Evolutionary conservation across 2,113 vertebrate genomes (phyloP).

Genomic region (Tretioscincus oriximinensis): DNA sequence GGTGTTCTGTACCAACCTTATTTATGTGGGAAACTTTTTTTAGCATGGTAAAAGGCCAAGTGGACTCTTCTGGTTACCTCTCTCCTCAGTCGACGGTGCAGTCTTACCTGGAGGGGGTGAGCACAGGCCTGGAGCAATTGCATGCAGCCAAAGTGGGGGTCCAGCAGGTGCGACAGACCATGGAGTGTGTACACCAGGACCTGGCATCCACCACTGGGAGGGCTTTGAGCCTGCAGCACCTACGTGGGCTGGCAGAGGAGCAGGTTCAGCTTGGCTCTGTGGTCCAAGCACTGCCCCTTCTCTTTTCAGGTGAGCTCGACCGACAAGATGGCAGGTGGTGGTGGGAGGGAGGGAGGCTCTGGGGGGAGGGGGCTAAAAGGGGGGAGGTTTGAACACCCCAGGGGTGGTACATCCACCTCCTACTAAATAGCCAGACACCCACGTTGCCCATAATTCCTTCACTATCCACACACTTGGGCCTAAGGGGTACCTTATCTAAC

Average conservation of each 20-base stretch:
- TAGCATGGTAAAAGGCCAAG: no score
- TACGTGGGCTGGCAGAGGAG: slow-evolving; percentile 73
- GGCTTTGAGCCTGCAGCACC: slow-evolving; percentile 71
- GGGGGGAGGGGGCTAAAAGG: no score
- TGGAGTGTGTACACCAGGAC: slow-evolving; percentile 73
- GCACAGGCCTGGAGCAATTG: slow-evolving; percentile 85
- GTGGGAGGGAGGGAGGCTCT: no score
- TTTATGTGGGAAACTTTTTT: no score
- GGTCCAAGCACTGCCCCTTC: slow-evolving; percentile 85
- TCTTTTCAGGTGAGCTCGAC: slow-evolving; percentile 82
- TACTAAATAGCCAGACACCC: no score
- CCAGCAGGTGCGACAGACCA: slow-evolving; percentile 71
- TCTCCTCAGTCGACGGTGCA: slow-evolving; percentile 85
- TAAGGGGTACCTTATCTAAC: no score
- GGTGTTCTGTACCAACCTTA: no score
- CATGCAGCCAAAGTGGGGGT: slow-evolving; percentile 75
- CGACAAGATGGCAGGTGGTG: no score
- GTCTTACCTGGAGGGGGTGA: slow-evolving; percentile 92
- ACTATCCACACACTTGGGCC: no score
- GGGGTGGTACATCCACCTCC: no score
- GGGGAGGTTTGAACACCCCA: no score
- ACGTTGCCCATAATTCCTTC: no score
- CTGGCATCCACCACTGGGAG: slow-evolving; percentile 65
- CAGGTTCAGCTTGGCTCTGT: slow-evolving; percentile 84
- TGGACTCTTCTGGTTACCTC: background rate